Base-by-base conservation (phyloP, 2,888 invertebrate species). In the Xestia rhomboidea region DNA sequence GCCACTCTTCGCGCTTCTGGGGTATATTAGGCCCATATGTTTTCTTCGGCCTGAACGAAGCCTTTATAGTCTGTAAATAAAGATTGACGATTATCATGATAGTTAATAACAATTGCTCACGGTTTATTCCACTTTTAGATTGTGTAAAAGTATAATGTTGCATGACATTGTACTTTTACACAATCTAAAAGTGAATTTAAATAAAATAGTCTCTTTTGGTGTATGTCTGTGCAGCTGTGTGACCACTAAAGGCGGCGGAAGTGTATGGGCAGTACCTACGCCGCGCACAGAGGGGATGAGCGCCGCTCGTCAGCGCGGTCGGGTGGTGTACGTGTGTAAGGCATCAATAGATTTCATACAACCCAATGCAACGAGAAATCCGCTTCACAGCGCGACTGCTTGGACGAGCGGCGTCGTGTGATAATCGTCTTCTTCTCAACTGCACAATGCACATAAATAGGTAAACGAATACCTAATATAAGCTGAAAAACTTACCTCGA, bases 1-100 rank as follows among this genome's bases (percentile, higher is more conserved):
- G 91, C 98, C 98, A 98, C 82, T 97, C 97, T 46, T 96, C 96
- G 51, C 94, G 95, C 0, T 93, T 94, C 46, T 96, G 93, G 0
- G 94, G 92, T 79, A 97, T 97, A 15, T 94, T 93, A 0, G 98
- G 98, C 1, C 96, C 96, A 77, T 96, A 96, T 0, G 90, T 93
- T 13, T 93, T 90, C 76, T 95, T 96, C 62, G 97, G 95, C 62
- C 95, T 91, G 89, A 97, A 96, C 0, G 97, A 89, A 7, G 90
- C 90, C 81, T 89, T 94, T 62, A 97, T 88, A 76, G 95, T 96
- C 97, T 97, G 93, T 11, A 85, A 85, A 70, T 24, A 64, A 67
- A 68, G 3, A 60, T 64, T 38, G 13, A 62, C 1, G 34, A 46
- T 64, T 38, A 57, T 24, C n/a, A 51, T 34, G 15, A 21, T 10